A percentile compares a stretch with the other conserved stretches of the same genome.
These are phyloP conservation scores for Cryptocheilus praepositus DNA, from an alignment of 2,888 invertebrate species.

Conservation along the genomic window DNA sequence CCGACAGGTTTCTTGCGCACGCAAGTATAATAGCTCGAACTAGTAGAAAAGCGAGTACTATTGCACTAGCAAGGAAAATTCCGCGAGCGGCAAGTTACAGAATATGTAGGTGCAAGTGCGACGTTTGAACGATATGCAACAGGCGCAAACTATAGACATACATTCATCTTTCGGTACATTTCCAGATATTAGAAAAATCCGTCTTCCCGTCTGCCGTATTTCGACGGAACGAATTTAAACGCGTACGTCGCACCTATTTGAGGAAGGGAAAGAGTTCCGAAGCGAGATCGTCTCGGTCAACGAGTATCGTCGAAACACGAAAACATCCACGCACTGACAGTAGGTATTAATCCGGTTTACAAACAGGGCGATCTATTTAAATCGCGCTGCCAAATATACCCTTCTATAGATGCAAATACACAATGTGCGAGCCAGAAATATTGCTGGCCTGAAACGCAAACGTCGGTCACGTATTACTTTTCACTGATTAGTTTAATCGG, in stretches of 20 bases:
- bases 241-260: too few relatives aligned
- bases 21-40: too few relatives aligned
- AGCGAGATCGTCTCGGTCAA: too few relatives aligned
- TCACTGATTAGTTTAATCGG: slow-evolving; percentile 1
- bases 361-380: slow-evolving; percentile 58
- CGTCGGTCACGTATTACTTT: slow-evolving; percentile 13
- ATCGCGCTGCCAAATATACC: slow-evolving; percentile 47
- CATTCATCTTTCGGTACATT: too few relatives aligned
- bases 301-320: slow-evolving; percentile 7
- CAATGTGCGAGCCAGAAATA: neutral
- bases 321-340: slow-evolving; percentile 44
- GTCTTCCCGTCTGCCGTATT: too few relatives aligned
- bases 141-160: too few relatives aligned
- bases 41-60: too few relatives aligned
- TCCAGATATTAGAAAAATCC: too few relatives aligned
- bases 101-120: neutral
- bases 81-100: neutral
- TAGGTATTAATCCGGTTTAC: slow-evolving; percentile 57
- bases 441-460: neutral
- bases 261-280: too few relatives aligned
- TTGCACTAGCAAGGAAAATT: too few relatives aligned
- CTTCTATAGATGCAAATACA: slow-evolving; percentile 19
- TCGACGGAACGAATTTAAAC: too few relatives aligned
- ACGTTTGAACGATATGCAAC: neutral
- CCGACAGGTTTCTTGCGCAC: too few relatives aligned